Evolutionary conservation across 2,888 invertebrate species (phyloP).

Genomic region (Palloptera scutellata): DNA sequence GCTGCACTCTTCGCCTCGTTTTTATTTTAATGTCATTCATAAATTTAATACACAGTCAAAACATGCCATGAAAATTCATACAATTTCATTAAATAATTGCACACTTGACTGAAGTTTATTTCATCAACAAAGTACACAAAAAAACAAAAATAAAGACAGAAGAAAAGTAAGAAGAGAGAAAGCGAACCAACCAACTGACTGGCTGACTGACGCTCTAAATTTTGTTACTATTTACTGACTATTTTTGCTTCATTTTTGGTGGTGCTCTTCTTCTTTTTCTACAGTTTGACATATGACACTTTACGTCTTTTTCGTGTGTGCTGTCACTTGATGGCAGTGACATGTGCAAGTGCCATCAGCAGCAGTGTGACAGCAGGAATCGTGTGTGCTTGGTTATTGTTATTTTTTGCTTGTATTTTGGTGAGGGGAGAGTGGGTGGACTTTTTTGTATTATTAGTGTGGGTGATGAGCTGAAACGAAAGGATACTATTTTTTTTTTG

Average conservation of each 20-base stretch:
- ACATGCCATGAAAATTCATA: constrained; percentile 26
- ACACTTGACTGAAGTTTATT: constrained; percentile 21
- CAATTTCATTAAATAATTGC: constrained; percentile 31
- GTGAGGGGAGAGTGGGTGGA: too few species aligned
- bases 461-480: neutral
- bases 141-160: neutral
- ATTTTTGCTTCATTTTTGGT: constrained; percentile 6
- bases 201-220: constrained; percentile 1
- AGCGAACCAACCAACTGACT: constrained; percentile 1
- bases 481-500: neutral
- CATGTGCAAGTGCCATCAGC: constrained; percentile 19
- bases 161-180: neutral
- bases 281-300: constrained; percentile 30
- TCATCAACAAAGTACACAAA: constrained; percentile 10
- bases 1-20: neutral
- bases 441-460: neutral
- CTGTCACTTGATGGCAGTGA: constrained; percentile 33
- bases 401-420: neutral
- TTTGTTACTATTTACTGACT: neutral
- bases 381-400: neutral
- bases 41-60: constrained; percentile 36
- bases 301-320: constrained; percentile 22
- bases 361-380: too few species aligned
- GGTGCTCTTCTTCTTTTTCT: constrained; percentile 15
- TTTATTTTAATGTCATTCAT: constrained; percentile 30